Percentiles rank a stretch among this genome's conserved stretches.
phyloP scores from a whole-genome alignment of 2,797 vertebrate species.

The Myripristis jacobus region DNA sequence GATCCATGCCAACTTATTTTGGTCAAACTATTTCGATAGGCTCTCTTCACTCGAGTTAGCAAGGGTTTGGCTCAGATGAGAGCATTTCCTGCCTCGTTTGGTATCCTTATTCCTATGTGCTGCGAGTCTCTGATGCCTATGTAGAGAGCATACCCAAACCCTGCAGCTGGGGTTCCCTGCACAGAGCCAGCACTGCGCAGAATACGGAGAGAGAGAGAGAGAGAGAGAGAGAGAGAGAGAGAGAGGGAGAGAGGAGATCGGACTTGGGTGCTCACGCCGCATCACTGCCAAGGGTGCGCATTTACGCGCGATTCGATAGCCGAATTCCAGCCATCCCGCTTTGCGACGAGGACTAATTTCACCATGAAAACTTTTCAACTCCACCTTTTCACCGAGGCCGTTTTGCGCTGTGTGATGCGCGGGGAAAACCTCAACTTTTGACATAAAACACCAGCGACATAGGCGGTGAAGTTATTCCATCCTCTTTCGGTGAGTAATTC shows the following conservation, averaged over 20 bases:
- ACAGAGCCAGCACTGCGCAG: slow-evolving; percentile 41
- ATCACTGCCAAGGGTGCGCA: slow-evolving; percentile 68
- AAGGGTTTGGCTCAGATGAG: slow-evolving; percentile 48
- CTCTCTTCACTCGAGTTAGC: slow-evolving; percentile 42
- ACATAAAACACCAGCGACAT: slow-evolving; percentile 28
- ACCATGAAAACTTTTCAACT: slow-evolving; percentile 63
- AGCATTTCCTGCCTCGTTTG: slow-evolving; percentile 32
- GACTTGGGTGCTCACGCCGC: slow-evolving; percentile 51
- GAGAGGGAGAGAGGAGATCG: slow-evolving; percentile 34
- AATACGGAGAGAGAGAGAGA: slow-evolving; percentile 11
- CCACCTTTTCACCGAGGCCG: slow-evolving; percentile 10
- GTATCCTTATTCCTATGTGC: slow-evolving; percentile 13
- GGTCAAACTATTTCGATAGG: slow-evolving; percentile 61
- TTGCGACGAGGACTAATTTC: slow-evolving; percentile 65
- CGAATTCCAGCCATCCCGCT: slow-evolving; percentile 48
- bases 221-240: slow-evolving; percentile 17
- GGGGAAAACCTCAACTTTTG: slow-evolving; percentile 59
- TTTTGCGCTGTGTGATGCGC: neutral
- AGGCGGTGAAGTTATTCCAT: slow-evolving; percentile 58
- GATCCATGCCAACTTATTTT: slow-evolving; percentile 66
- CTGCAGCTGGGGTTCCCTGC: slow-evolving; percentile 77
- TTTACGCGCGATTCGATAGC: slow-evolving; percentile 72
- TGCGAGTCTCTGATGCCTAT: slow-evolving; percentile 36
- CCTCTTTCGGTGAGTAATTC: slow-evolving; percentile 66
- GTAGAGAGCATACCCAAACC: slow-evolving; percentile 43